A percentile compares a stretch with the other conserved stretches of the same genome.
phyloP scores from a whole-genome alignment of 2,113 vertebrate genomes.

The Gambusia holbrooki region DNA sequence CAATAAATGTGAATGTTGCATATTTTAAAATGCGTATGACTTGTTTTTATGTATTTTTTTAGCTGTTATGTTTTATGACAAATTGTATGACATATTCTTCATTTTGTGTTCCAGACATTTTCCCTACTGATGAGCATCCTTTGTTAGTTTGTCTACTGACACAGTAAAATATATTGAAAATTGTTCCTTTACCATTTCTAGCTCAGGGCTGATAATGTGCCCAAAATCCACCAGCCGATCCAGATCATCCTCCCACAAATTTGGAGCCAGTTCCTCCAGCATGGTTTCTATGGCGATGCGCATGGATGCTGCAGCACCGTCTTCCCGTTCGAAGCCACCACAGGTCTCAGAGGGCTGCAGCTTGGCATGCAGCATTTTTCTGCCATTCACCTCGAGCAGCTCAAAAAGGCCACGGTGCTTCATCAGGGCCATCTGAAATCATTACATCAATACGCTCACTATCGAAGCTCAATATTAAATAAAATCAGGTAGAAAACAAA shows the following conservation, averaged over 20 bases:
- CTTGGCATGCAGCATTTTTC: conserved; percentile 74
- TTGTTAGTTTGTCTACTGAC: background rate
- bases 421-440: conserved; percentile 84
- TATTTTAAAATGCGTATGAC: background rate
- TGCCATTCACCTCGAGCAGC: conserved; percentile 77
- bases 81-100: background rate
- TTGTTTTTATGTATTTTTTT: too few species aligned
- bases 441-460: background rate
- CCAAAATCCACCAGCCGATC: conserved; percentile 84
- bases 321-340: background rate
- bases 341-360: conserved; percentile 70
- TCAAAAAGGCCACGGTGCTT: conserved; percentile 82
- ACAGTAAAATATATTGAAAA: background rate
- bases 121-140: background rate
- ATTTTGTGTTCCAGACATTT: background rate
- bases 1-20: background rate
- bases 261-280: conserved; percentile 85
- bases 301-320: conserved; percentile 70
- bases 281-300: conserved; percentile 84
- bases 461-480: background rate
- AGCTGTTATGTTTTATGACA: too few species aligned
- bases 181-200: conserved; percentile 79
- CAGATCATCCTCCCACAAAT: conserved; percentile 85
- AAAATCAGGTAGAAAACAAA: background rate
- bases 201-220: conserved; percentile 84